These are phyloP conservation scores for Cynocephalus volans DNA, from an alignment of 2,113 vertebrate genomes.

Conservation along the genomic window DNA sequence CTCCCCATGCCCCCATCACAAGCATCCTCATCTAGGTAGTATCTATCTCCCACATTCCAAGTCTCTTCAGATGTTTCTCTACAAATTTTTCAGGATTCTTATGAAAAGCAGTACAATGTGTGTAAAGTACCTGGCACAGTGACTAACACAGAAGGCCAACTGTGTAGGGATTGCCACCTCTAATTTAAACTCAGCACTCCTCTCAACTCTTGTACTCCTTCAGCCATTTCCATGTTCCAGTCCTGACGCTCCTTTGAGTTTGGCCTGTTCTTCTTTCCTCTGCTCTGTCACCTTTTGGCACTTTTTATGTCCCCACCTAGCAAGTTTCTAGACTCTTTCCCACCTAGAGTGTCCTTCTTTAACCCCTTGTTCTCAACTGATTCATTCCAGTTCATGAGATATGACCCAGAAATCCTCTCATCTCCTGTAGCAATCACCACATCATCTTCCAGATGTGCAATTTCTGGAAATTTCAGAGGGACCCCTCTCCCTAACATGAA, in stretches of 20 bases:
- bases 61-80: background rate
- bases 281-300: background rate
- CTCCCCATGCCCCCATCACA: background rate
- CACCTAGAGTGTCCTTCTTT: background rate
- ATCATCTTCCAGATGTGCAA: background rate
- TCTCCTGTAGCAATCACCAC: background rate
- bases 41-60: background rate
- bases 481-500: background rate
- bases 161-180: background rate
- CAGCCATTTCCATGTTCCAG: background rate
- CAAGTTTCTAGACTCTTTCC: background rate
- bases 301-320: background rate
- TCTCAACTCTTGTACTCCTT: background rate
- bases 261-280: background rate
- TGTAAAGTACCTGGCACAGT: constrained; percentile 22
- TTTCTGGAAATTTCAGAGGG: background rate
- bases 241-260: background rate
- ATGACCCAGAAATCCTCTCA: background rate
- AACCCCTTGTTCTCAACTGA: background rate
- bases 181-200: background rate
- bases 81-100: background rate
- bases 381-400: background rate
- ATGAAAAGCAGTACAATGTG: background rate
- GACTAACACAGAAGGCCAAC: background rate
- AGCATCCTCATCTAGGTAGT: background rate